Conservation (phyloP, 2,113 vertebrate genomes). For the Eclectus roratus region DNA sequence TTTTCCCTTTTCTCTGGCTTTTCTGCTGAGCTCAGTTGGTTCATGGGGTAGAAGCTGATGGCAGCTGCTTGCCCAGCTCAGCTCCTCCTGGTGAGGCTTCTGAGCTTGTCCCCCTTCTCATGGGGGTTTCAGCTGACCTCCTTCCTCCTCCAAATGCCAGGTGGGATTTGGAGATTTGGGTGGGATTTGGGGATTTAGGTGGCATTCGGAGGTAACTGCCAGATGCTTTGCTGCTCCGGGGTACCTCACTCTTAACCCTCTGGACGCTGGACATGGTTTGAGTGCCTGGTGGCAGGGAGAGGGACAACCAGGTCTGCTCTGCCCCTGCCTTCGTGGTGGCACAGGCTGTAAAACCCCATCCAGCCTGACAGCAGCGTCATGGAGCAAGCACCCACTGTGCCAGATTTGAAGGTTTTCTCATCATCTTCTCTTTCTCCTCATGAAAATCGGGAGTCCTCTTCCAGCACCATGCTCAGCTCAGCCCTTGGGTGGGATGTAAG, state of each 20-base stretch:
- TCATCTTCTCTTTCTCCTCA: neutral
- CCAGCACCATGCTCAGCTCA: neutral
- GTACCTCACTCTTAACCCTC: neutral
- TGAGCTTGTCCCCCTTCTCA: neutral
- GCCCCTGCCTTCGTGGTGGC: neutral
- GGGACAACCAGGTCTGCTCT: neutral
- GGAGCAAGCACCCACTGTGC: neutral
- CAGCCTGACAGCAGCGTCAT: neutral
- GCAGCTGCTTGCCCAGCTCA: neutral
- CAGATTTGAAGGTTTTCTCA: neutral
- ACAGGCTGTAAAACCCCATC: neutral
- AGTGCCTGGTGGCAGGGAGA: neutral
- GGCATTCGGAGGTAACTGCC: slow-evolving; percentile 2
- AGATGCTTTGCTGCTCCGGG: neutral
- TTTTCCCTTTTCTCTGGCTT: neutral
- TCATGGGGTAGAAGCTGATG: neutral
- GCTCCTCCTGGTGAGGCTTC: neutral
- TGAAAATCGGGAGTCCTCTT: neutral
- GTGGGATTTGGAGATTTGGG: slow-evolving; percentile 48
- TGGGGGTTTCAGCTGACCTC: neutral
- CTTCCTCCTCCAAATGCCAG: neutral
- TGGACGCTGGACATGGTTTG: neutral
- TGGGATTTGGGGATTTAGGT: neutral
- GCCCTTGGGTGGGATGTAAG: neutral
- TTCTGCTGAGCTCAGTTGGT: slow-evolving; percentile 33